Conservation (phyloP, 2,797 vertebrate genomes). For the Urophycis tenuis region DNA sequence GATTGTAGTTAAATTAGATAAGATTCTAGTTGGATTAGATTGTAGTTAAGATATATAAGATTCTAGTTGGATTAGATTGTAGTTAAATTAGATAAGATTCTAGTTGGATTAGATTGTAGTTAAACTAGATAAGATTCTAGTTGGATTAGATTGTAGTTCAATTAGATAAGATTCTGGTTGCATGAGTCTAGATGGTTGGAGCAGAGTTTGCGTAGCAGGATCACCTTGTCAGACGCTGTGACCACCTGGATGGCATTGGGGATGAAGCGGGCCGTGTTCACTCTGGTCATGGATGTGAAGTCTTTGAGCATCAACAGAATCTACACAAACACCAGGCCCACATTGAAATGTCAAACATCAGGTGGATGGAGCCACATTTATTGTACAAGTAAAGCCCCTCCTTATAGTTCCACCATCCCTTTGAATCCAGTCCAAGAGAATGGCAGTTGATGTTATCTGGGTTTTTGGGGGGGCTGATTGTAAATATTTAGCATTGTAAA, state of each 20-base stretch:
- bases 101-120: no score
- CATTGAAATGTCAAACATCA: conserved; percentile 3
- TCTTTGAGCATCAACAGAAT: conserved; percentile 81
- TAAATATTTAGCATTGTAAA: neutral
- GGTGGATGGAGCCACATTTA: neutral
- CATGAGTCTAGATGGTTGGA: neutral
- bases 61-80: no score
- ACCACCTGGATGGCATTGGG: conserved; percentile 91
- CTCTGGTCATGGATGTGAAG: conserved; percentile 79
- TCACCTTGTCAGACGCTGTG: conserved; percentile 82
- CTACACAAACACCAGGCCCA: conserved; percentile 55
- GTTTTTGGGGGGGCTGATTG: neutral
- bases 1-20: no score
- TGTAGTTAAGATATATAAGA: no score
- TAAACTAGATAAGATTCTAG: no score
- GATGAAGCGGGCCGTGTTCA: conserved; percentile 89
- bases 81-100: no score
- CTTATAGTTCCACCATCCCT: neutral
- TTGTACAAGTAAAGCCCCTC: neutral
- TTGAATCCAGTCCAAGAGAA: neutral
- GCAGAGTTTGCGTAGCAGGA: no score
- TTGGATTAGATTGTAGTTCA: no score
- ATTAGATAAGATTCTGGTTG: neutral
- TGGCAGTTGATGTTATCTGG: neutral
- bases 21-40: no score